These are phyloP conservation scores for Hyperoplus immaculatus DNA, from an alignment of 2,797 vertebrate species.

Conservation along the genomic window DNA sequence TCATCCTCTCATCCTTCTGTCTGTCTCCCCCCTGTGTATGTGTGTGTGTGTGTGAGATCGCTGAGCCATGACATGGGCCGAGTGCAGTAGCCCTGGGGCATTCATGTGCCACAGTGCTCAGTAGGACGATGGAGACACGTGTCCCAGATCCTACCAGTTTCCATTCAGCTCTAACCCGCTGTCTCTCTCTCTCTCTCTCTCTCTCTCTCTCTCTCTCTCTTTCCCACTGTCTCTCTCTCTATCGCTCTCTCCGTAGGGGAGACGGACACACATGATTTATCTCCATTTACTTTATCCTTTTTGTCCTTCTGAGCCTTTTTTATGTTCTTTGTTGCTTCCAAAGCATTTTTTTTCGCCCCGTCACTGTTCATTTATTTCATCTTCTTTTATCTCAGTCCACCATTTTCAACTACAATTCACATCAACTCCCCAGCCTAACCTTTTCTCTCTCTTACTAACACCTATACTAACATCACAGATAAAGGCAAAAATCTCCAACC, in stretches of 20 bases:
- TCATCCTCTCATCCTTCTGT: constrained; percentile 34
- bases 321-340: constrained; percentile 12
- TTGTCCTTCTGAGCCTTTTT: constrained; percentile 23
- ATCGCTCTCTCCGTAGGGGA: not conserved
- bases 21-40: constrained; percentile 24
- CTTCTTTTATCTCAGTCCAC: not conserved
- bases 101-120: constrained; percentile 59
- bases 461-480: constrained; percentile 36
- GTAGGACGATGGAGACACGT: constrained; percentile 61
- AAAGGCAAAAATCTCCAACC: constrained; percentile 18
- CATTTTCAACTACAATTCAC: not conserved
- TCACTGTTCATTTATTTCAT: not conserved
- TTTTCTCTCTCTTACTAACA: constrained; percentile 35
- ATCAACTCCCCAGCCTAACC: not conserved
- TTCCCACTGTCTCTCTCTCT: not conserved
- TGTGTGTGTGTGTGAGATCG: constrained; percentile 21
- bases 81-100: constrained; percentile 58
- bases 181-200: constrained; percentile 17
- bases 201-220: constrained; percentile 13
- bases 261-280: not conserved
- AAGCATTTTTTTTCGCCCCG: not conserved
- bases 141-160: constrained; percentile 49
- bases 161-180: constrained; percentile 36
- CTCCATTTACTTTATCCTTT: constrained; percentile 26
- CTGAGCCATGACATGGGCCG: constrained; percentile 60